Base-by-base conservation (phyloP, 1,140 invertebrate species). In the Periplaneta americana region DNA sequence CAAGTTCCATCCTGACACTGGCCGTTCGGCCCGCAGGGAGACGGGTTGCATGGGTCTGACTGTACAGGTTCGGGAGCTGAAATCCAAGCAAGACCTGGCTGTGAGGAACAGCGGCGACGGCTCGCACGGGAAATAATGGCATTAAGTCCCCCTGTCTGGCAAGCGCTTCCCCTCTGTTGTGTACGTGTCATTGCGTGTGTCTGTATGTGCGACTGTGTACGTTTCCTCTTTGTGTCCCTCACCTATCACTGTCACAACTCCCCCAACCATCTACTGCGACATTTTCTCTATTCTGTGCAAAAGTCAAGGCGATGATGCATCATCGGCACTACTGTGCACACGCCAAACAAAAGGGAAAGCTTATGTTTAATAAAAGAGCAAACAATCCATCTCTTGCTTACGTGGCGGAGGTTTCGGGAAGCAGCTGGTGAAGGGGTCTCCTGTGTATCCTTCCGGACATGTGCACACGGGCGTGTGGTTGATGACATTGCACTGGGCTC, bases 1-100 rank as follows among this genome's bases (percentile, higher is more conserved):
- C 88, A 89, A 33, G 88, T 85, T 9, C 90, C 81, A 15, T 85
- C 85, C 76, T 84, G 79, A 84, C 95, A 96, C 31, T 92, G 88
- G 0, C 94, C 93, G 83, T 95, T 94, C 5, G 93, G 91, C 32
- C 94, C 95, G 86, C 95, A 96, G 28, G 94, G 93, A 75, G 92
- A 93, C 83, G 93, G 93, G 83, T 89, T 86, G 85, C 95, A 96
- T n/a, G 94, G 94, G 86, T 93, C 89, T n/a, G 82, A 81, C 76
- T 83, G 83, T 83, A 80, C 85, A 82, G 85, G 84, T 84, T 88
- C 86, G 35, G 89, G 88, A 81, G 83, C 83, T 80, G 36, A 74
- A 74, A 33, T 32, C 84, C 84, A 80, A 34, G 11, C 76, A 78
- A 36, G 6, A 34, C 34, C 1, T 8, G 28, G 22, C 37, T 4